phyloP scores from a whole-genome alignment of 2,113 vertebrate genomes.

The Hydrochoerus hydrochaeris region DNA sequence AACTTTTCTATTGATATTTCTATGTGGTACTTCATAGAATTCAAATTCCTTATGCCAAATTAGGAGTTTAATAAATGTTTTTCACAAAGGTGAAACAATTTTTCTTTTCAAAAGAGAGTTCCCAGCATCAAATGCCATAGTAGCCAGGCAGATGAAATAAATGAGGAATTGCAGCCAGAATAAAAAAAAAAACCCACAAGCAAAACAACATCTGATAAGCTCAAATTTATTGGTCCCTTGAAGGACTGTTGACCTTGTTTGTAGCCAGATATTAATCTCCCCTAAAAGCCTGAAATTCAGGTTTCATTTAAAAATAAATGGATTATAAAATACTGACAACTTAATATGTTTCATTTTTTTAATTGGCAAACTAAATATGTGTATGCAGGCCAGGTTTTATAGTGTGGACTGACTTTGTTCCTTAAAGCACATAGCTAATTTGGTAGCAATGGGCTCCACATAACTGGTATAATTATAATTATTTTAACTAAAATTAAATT shows the following conservation, averaged over 20 bases:
- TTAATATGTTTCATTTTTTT: background rate
- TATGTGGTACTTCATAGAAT: background rate
- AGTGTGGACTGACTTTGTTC: background rate
- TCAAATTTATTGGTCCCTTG: background rate
- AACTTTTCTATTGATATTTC: background rate
- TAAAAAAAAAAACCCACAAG: background rate
- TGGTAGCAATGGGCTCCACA: background rate
- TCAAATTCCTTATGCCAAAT: background rate
- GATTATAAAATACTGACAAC: background rate
- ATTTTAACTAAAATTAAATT: background rate
- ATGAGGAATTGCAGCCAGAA: background rate
- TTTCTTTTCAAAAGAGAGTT: background rate
- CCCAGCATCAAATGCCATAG: background rate
- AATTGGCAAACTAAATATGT: background rate
- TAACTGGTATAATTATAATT: background rate
- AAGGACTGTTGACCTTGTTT: background rate
- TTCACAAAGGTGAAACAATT: background rate
- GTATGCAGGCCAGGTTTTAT: background rate
- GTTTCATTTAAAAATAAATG: background rate
- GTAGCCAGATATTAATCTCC: background rate
- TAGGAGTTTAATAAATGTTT: background rate
- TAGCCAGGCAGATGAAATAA: background rate
- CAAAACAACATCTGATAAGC: background rate
- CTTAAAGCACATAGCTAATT: background rate
- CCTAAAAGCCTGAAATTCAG: background rate